Evolutionary conservation across 2,113 vertebrate species (phyloP), one percentile per base, ranked within the genome.

Genomic region (Salvelinus fontinalis): DNA sequence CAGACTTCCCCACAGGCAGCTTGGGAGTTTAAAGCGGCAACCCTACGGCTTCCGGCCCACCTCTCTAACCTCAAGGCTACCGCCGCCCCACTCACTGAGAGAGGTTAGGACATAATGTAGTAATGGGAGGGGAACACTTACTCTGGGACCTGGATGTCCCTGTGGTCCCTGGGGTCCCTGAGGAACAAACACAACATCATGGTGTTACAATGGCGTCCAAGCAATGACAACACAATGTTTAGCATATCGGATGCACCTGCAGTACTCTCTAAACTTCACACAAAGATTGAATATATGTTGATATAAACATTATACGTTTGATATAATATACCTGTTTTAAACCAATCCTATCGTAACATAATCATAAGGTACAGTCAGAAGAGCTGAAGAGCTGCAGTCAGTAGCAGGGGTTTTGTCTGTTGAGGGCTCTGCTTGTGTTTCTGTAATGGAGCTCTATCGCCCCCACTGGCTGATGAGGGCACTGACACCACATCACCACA

Each of bases 101-200:
- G 39, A 44, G 39, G 39, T 44, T 44, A 44, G 39, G 39, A 44
- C 39, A 44, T 44, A 34, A 34, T 34, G 34, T 34, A 44, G 39
- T 44, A 44, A 12, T 44, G 39, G 39, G 11, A 12, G 16, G 27
- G 39, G 29, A 14, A 14, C 7, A 94, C 97, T 95, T 91, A 99
- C 98, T 83, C 94, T 95, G 76, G 91, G 96, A 27, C 98, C 98
- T 83, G 96, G 93, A 81, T 81, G 93, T 75, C 98, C 98, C 75
- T 81, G 92, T 57, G 90, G 94, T 84, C 98, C 98, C 89, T 94
- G 96, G 81, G 95, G 96, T 54, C 98, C 98, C 98, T 99, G 83
- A 60, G 83, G 90, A 39, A 26, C 57, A 81, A 27, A 75, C 29
- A 80, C 18, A 79, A 4, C 71, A 26, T 44, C 39, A 44, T 12